Evolutionary conservation across 2,888 invertebrate genomes (phyloP).

Genomic region (Ferrisia virgata): DNA sequence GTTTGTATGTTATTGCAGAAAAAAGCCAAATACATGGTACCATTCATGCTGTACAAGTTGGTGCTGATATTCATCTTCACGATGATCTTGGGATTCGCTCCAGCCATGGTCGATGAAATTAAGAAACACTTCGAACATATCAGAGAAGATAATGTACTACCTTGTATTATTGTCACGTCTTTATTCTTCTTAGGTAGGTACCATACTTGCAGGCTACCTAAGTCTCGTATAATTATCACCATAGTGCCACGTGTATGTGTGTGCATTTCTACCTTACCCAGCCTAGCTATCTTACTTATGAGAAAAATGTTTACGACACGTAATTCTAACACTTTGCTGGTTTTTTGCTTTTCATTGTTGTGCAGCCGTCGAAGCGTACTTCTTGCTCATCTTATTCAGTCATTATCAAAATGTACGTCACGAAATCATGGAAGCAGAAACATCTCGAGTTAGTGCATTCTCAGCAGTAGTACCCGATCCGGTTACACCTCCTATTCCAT

Average conservation of each 20-base stretch:
- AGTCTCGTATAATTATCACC: not conserved
- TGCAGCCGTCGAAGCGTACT: constrained; percentile 33
- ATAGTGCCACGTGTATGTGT: not conserved
- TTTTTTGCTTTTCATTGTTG: not conserved
- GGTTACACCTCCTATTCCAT: not conserved
- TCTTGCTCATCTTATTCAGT: constrained; percentile 39
- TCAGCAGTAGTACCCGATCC: not conserved
- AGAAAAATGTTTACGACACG: too few relatives aligned
- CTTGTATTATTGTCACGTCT: constrained; percentile 2
- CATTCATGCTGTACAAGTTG: constrained; percentile 37
- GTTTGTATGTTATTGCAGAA: not conserved
- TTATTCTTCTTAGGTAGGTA: constrained; percentile 32
- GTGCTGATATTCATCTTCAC: constrained; percentile 21
- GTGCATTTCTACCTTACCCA: not conserved
- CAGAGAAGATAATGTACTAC: constrained; percentile 9
- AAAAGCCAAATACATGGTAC: constrained; percentile 39
- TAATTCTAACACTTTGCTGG: not conserved
- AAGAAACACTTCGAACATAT: constrained; percentile 9
- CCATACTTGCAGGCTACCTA: too few relatives aligned
- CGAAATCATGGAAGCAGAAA: not conserved
- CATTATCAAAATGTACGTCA: constrained; percentile 34
- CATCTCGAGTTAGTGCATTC: not conserved
- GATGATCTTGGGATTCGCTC: constrained; percentile 35
- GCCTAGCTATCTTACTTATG: not conserved
- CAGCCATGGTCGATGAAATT: constrained; percentile 24